Base-by-base conservation (phyloP, 2,113 vertebrate species). In the Marcusenius ussheri region DNA sequence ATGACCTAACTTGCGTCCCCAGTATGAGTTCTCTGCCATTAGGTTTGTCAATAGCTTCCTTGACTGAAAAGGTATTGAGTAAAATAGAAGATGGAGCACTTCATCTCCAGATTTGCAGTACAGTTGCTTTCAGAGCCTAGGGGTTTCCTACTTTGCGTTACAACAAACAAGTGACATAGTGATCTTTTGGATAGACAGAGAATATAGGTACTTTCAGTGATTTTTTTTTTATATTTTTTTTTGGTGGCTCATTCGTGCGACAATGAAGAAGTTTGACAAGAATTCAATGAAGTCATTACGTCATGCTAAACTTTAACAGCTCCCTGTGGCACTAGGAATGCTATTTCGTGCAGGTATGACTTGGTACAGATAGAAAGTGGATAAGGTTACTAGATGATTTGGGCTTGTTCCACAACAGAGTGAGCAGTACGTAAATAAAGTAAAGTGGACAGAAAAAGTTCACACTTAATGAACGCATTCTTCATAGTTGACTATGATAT, bases 351-450 rank as follows among this genome's bases (percentile, higher is more conserved):
- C 45, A 88, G 53, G 80, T 84, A 74, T 35, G 11, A 24, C 42
- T 51, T 88, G 89, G 74, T 58, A 45, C 58, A 85, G 89, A 58
- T 3, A 10, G 70, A 58, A 83, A 91, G 88, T 88, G 86, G 66
- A 27, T 31, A 53, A 49, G 3, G 17, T 88, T 35, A 83, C 90
- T 58, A 88, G 35, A 51, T 83, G n/a, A 45, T 90, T 87, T 89
- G 13, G 77, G 88, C 89, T 51, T 2, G 50, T 80, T 2, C 35
- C 88, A 89, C 27, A 83, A 85, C 84, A 80, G 90, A 91, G 89
- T 90, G 80, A 77, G 90, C 88, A 88, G 84, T 70, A 91, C 90
- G 89, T 88, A 85, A 87, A 90, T 89, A 87, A 87, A 11, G 56
- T 89, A 87, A 87, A 15, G 47, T 92, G 39, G 8, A 58, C 24